Evolutionary conservation across 2,797 vertebrate species (phyloP).

Genomic region (Ptychadena robeensis): DNA sequence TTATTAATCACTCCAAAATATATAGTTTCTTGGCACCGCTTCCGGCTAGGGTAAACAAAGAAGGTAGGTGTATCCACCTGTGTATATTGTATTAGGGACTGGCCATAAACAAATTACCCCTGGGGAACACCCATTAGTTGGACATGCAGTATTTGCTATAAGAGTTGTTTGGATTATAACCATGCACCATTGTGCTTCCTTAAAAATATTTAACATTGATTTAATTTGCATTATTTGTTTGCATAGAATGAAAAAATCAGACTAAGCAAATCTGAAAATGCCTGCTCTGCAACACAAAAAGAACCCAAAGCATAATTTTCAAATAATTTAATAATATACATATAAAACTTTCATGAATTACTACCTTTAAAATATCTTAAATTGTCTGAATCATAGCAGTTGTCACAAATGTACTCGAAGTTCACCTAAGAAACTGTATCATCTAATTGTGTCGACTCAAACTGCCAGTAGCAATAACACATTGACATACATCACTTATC

Average conservation of each 20-base stretch:
- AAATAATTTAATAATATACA: slow-evolving; percentile 72
- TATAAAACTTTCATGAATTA: slow-evolving; percentile 76
- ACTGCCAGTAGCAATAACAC: slow-evolving; percentile 71
- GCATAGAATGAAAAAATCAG: neutral
- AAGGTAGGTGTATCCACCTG: too few species aligned
- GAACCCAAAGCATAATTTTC: slow-evolving; percentile 62
- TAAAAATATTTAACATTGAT: slow-evolving; percentile 29
- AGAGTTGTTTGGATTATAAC: too few species aligned
- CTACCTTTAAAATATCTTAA: slow-evolving; percentile 74
- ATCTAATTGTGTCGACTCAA: slow-evolving; percentile 73
- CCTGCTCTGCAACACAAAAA: slow-evolving; percentile 1
- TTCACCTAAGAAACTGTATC: slow-evolving; percentile 74
- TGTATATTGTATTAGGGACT: too few species aligned
- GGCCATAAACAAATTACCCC: too few species aligned
- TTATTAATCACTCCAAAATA: too few species aligned
- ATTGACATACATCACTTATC: slow-evolving; percentile 75
- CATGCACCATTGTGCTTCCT: too few species aligned
- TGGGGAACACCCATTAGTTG: too few species aligned
- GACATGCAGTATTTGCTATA: too few species aligned
- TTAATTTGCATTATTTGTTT: slow-evolving; percentile 15
- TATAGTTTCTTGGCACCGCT: too few species aligned
- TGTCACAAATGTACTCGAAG: slow-evolving; percentile 73
- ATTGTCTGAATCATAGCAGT: slow-evolving; percentile 66
- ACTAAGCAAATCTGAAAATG: slow-evolving; percentile 19
- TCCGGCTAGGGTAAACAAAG: too few species aligned